Base-by-base conservation (phyloP, 2,113 vertebrate genomes). In the Phodopus roborovskii region DNA sequence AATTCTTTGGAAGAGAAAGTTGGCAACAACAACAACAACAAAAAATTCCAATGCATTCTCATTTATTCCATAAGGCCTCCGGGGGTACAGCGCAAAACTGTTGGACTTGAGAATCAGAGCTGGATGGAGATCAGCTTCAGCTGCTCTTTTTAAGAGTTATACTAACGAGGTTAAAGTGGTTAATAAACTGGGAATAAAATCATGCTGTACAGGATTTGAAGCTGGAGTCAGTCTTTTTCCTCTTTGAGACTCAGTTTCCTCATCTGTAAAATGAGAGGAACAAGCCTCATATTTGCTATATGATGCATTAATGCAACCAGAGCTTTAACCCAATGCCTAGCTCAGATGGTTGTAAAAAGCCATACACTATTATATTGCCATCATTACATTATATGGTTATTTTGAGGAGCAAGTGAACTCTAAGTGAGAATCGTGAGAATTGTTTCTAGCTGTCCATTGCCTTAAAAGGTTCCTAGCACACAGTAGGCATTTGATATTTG, bases 1-100 rank as follows among this genome's bases (percentile, higher is more conserved):
- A 90, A 92, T 96, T 97, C 92, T 94, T 94, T 78, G 92, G 85
- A 86, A 96, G 77, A 95, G 62, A 92, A 93, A 90, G 53, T 94
- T 88, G 88, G 73, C 70, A 71, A 71, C n/a, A 20, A 71, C 36
- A n/a, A 71, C 70, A 71, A 70, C 89, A 70, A 77, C 11, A 77
- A 39, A 66, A 90, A 93, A 96, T 94, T 96, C 96, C 60, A 74
- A 60, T 78, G 81, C 79, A 16, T 94, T 86, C 87, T 83, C 66
- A 53, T 53, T 82, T 86, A 78, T 87, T 91, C 79, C 56, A 28
- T 42, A 77, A 81, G 78, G 85, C 62, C 45, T 15, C 33, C 4
- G 62, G 85, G 85, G 90, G 30, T n/a, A 60, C 50, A 33, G 58
- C 13, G 30, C 82, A 75, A 45, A 92, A 81, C 28, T 28, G 64